phyloP scores from a whole-genome alignment of 2,888 invertebrate genomes.

The Microchrysa polita region DNA sequence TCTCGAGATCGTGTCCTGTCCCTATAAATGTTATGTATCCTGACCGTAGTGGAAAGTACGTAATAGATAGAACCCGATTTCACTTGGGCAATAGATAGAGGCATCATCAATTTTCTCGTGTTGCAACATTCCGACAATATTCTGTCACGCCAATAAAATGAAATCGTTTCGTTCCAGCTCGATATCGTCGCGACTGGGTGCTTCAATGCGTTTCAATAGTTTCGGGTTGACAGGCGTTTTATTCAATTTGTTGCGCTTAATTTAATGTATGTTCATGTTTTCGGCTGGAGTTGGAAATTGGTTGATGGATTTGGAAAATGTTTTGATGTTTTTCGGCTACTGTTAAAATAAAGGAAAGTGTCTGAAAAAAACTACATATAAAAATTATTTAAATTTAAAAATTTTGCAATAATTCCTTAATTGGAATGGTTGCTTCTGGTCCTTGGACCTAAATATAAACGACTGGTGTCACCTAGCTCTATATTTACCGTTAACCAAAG shows the following conservation, averaged over 20 bases:
- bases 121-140: conserved; percentile 22
- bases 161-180: conserved; percentile 35
- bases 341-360: too few species aligned
- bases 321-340: too few species aligned
- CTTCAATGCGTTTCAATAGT: conserved; percentile 2
- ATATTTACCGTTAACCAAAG: too few species aligned
- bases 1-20: not conserved
- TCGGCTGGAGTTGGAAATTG: too few species aligned
- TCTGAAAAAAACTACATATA: too few species aligned
- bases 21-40: not conserved
- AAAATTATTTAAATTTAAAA: too few species aligned
- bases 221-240: conserved; percentile 12
- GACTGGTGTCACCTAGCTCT: too few species aligned
- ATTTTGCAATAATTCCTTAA: too few species aligned
- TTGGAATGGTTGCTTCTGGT: too few species aligned
- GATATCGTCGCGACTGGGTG: not conserved
- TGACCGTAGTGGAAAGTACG: conserved; percentile 7
- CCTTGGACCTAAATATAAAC: too few species aligned
- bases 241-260: conserved; percentile 36
- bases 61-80: too few species aligned
- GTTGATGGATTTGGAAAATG: too few species aligned
- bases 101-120: conserved; percentile 27
- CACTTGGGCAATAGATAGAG: conserved; percentile 31
- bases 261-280: conserved; percentile 13
- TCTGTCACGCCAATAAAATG: conserved; percentile 40